phyloP scores from a whole-genome alignment of 2,888 invertebrate genomes.

The Oxyteleia sp. region DNA sequence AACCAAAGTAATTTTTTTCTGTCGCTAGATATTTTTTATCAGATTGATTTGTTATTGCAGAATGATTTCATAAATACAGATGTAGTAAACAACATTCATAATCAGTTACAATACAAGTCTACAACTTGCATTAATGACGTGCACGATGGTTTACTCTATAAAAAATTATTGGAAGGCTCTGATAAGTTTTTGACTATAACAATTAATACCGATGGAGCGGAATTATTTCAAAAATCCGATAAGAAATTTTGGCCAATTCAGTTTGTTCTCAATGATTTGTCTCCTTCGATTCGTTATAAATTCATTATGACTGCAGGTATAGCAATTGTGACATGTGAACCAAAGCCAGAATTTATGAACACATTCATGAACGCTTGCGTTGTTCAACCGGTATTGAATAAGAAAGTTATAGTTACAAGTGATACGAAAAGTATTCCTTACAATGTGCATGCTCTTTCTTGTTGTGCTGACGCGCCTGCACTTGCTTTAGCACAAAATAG shows the following conservation, averaged over 20 bases:
- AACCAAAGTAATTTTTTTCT: neutral
- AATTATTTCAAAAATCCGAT: conserved; percentile 28
- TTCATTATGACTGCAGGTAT: conserved; percentile 34
- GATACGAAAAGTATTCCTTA: conserved; percentile 5
- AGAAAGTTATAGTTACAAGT: conserved; percentile 9
- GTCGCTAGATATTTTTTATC: conserved; percentile 8
- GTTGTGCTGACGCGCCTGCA: conserved; percentile 43
- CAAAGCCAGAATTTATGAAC: conserved; percentile 27
- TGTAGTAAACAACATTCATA: conserved; percentile 1
- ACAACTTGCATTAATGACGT: conserved; percentile 11
- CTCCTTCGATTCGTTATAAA: conserved; percentile 55
- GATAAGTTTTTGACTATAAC: conserved; percentile 14
- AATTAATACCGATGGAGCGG: conserved; percentile 35
- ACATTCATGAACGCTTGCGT: conserved; percentile 39
- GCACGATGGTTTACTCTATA: conserved; percentile 9
- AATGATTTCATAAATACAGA: conserved; percentile 2
- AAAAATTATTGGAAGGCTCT: neutral
- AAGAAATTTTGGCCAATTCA: conserved; percentile 39
- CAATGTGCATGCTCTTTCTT: conserved; percentile 19
- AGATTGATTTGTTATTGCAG: neutral
- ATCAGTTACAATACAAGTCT: no score
- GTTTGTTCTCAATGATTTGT: conserved; percentile 41
- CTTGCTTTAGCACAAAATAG: conserved; percentile 33
- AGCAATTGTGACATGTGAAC: conserved; percentile 35
- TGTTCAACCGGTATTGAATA: conserved; percentile 22